Evolutionary conservation across 2,888 invertebrate genomes (phyloP).

Genomic region (Eilema sororculum): DNA sequence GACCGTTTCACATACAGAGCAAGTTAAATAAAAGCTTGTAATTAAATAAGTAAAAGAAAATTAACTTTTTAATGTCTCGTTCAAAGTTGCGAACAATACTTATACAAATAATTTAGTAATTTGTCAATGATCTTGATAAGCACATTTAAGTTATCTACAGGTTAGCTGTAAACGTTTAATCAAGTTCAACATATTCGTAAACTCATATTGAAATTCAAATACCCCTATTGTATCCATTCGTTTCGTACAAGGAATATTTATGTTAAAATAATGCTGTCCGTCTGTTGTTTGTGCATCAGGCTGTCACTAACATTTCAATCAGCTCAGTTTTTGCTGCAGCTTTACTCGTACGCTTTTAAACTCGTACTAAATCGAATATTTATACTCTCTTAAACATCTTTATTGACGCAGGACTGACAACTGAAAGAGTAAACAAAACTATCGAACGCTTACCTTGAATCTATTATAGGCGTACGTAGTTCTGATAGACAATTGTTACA

Average conservation of each 20-base stretch:
- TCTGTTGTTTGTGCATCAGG: conserved; percentile 83
- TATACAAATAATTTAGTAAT: neutral
- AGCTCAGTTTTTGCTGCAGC: conserved; percentile 77
- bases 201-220: conserved; percentile 84
- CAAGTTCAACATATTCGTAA: conserved; percentile 75
- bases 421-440: conserved; percentile 70
- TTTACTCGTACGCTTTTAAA: conserved; percentile 72
- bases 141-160: conserved; percentile 68
- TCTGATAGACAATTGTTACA: conserved; percentile 26
- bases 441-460: conserved; percentile 65
- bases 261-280: conserved; percentile 84
- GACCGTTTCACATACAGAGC: too few relatives aligned
- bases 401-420: conserved; percentile 83
- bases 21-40: too few relatives aligned
- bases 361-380: conserved; percentile 79
- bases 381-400: conserved; percentile 83
- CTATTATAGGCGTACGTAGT: conserved; percentile 33
- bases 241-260: conserved; percentile 86
- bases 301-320: conserved; percentile 86
- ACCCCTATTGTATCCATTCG: conserved; percentile 80
- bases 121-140: conserved; percentile 39
- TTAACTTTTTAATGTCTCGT: neutral
- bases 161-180: conserved; percentile 75
- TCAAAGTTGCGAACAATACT: neutral
- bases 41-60: too few relatives aligned